phyloP scores from a whole-genome alignment of 2,797 vertebrate genomes.

The Coracias cyanogaster region DNA sequence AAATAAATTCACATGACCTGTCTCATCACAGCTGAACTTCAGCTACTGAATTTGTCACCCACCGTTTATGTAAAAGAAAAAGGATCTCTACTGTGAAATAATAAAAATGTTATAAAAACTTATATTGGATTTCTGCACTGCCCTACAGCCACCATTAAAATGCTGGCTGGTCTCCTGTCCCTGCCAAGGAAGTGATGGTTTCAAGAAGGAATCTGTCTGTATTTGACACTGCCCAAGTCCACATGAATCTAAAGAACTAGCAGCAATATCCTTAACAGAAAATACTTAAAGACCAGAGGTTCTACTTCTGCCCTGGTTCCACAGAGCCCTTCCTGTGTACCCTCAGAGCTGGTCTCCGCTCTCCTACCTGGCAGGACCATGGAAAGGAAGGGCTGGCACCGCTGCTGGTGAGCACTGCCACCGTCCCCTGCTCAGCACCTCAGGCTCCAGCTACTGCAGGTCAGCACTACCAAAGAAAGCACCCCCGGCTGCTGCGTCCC shows the following conservation, averaged over 20 bases:
- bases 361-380: not conserved
- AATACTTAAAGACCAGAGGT: not conserved
- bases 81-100: not conserved
- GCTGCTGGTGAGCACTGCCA: not conserved
- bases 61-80: not conserved
- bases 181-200: not conserved
- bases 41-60: not conserved
- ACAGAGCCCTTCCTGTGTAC: too few relatives aligned
- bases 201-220: not conserved
- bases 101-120: not conserved
- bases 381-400: too few relatives aligned
- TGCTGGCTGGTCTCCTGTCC: not conserved
- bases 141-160: not conserved
- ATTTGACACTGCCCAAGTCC: not conserved
- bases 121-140: not conserved
- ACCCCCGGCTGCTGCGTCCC: not conserved
- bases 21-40: not conserved
- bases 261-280: not conserved
- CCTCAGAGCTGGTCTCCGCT: not conserved
- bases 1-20: not conserved
- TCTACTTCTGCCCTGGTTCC: not conserved
- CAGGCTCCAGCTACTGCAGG: fast-evolving
- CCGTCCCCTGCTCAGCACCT: fast-evolving
- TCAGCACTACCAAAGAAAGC: not conserved
- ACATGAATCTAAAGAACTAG: not conserved